Evolutionary conservation across 2,888 invertebrate species (phyloP).

Genomic region (Subacronicta megacephala): DNA sequence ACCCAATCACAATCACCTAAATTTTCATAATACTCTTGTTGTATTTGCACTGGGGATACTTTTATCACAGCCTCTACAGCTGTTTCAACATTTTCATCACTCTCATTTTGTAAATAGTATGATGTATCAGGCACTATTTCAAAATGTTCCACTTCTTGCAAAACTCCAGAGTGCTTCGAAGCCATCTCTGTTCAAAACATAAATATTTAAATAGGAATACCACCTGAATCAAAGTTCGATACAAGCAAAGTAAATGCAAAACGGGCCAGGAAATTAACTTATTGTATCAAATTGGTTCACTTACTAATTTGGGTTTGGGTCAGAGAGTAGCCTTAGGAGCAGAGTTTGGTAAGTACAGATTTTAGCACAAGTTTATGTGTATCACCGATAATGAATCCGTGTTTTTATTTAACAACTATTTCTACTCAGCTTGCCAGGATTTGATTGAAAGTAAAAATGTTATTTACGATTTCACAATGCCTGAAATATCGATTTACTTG

Average conservation of each 20-base stretch:
- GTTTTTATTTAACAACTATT: not conserved
- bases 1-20: constrained; percentile 89
- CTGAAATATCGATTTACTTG: no score
- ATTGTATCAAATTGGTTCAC: not conserved
- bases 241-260: not conserved
- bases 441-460: no score
- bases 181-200: constrained; percentile 21
- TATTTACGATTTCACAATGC: no score
- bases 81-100: constrained; percentile 27
- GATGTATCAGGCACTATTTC: constrained; percentile 35
- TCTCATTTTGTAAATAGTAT: constrained; percentile 23
- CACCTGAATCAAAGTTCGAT: no score
- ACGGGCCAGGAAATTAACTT: not conserved
- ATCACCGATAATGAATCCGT: not conserved
- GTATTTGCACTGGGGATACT: constrained; percentile 81
- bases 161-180: constrained; percentile 24
- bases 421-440: not conserved
- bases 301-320: no score
- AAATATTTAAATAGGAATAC: no score
- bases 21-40: constrained; percentile 89
- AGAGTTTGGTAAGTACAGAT: no score
- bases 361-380: no score
- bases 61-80: constrained; percentile 39
- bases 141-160: constrained; percentile 43
- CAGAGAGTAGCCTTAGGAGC: no score